Base-by-base conservation (phyloP, 2,888 invertebrate species). In the Strigamia crassipes region DNA sequence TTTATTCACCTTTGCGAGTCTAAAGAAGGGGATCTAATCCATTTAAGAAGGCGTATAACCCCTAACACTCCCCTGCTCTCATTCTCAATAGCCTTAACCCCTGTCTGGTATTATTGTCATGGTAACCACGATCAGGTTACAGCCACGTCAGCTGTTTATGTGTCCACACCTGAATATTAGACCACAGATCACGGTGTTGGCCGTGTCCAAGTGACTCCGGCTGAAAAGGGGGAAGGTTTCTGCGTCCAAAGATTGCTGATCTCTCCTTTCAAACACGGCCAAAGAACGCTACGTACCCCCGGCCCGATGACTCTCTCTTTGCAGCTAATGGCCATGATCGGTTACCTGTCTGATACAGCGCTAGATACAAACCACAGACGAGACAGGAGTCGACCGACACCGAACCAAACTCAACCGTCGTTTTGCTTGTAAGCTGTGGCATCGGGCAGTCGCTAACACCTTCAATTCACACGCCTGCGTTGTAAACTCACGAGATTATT, bases 41-140 rank as follows among this genome's bases (percentile, higher is more conserved):
- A 56, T 56, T 56, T 56, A 56, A 56, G 56, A 56, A 56, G 56
- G 56, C 56, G 56, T 56, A 56, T 56, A 56, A 56, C 56, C 56
- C 56, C 56, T 18, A 56, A 56, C 56, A 56, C 56, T 56, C 56
- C 56, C 56, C 18, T 56, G 38, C 46, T 56, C 56, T 56, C 56
- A 18, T 56, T 56, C 56, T 56, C 56, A 56, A 56, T 56, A 56
- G 56, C 56, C 9, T 56, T 56, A 56, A 56, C 56, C 56, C 56
- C 56, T 18, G 56, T 56, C 56, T 56, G 9, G 18, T 18, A 56
- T 56, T 56, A 56, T 56, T 56, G 56, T 56, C 56, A 56, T 56
- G 56, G 56, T 56, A 56, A 56, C 56, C 56, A 21, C 56, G 56
- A 56, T 56, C 56, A 56, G 56, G 56, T 56, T 56, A 56, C 56